Base-by-base conservation (phyloP, 1,140 invertebrate genomes). In the Dryas iulia region DNA sequence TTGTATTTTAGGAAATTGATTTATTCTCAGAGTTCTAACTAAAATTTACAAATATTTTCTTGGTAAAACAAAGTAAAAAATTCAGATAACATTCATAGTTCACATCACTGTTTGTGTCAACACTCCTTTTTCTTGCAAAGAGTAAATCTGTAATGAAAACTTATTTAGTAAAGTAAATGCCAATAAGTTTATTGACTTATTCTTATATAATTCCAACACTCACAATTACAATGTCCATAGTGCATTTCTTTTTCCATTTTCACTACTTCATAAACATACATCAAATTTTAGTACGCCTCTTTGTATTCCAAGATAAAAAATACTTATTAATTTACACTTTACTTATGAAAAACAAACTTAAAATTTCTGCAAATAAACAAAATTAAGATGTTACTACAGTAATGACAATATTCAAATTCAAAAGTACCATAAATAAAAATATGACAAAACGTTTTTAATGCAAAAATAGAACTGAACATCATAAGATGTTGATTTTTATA, bases 191-290 rank as follows among this genome's bases (percentile, higher is more conserved):
- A n/a, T n/a, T n/a, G n/a, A n/a, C n/a, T n/a, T n/a, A n/a, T n/a
- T n/a, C n/a, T 1, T 14, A 35, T 39, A 6, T 8, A 18, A 47
- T 1, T 21, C 18, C 7, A 21, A 47, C 8, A 47, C 39, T 47
- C 14, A 18, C 39, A 18, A 21, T 86, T 76, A 84, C 71, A 77
- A 77, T 81, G 76, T 84, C 84, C 84, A 79, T 73, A 71, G 79
- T 71, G 83, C 70, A 81, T 78, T 71, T 72, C 71, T 26, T 61
- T 47, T 33, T 56, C 25, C 21, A 60, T 8, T 33, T 33, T n/a
- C 8, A 39, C 2, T 60, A 35, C 31, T 60, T 60, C 10, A 60
- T 33, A 60, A 24, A 33, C 59, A 33, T 35, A 31, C 28, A 28
- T 56, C n/a, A 8, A 56, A 56, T 56, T 56, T 56, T 25, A 56